Percentiles rank a stretch among this genome's conserved stretches.
phyloP scores from a whole-genome alignment of 2,797 vertebrate genomes.

The Onychomys leucogaster region DNA sequence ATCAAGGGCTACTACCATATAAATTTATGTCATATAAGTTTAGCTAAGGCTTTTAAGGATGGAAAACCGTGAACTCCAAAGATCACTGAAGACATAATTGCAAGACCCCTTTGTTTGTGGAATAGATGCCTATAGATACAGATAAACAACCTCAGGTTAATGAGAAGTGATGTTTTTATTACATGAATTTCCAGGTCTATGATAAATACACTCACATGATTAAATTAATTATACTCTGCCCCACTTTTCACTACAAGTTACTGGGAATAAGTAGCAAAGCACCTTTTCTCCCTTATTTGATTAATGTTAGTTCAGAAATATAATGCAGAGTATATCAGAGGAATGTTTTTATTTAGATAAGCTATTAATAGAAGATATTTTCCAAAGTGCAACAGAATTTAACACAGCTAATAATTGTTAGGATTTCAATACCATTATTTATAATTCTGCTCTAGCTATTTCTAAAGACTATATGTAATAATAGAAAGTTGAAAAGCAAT shows the following conservation, averaged over 20 bases:
- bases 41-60: neutral
- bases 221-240: neutral
- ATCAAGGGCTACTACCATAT: neutral
- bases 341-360: neutral
- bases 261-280: neutral
- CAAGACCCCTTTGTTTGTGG: neutral
- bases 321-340: neutral
- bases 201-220: neutral
- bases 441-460: neutral
- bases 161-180: neutral
- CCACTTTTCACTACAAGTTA: neutral
- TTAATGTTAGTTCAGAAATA: slow-evolving; percentile 15
- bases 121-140: neutral
- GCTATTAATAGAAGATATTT: neutral
- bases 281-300: neutral
- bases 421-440: neutral
- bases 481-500: neutral
- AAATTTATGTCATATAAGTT: neutral
- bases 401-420: neutral
- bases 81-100: neutral
- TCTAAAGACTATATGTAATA: neutral
- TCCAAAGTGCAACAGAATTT: neutral
- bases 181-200: neutral
- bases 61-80: neutral
- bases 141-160: slow-evolving; percentile 7